Evolutionary conservation across 1,140 invertebrate species (phyloP), one percentile per base, ranked within the genome.

Genomic region (Chironomus striatipennis): DNA sequence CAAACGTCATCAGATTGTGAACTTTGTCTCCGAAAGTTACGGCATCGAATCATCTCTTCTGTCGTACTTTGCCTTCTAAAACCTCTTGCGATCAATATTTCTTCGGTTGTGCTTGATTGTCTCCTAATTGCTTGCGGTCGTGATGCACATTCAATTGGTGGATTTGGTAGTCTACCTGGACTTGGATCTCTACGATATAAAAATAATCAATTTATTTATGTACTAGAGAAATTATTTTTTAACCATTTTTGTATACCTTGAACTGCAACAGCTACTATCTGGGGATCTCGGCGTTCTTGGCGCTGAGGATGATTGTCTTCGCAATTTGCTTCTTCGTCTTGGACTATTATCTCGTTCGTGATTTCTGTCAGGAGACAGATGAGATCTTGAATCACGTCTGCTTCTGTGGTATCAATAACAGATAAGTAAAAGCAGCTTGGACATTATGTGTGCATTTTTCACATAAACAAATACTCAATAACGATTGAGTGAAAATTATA

Each of bases 1-100:
- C 89, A 90, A 47, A 88, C 88, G 78, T 92, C 90, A 75, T 92
- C 91, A 79, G 90, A 91, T 77, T 92, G 91, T 0, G 90, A 92
- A 79, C 90, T 91, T 79, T 92, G 91, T 18, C 92, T 85, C 21
- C 92, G 86, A 80, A 94, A 95, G 81, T 96, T 96, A 47, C 94
- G 85, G 80, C 93, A 95, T 6, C 93, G 85, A 70, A 95, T 95
- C 90, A 94, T 95, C 80, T 96, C 94, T 78, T 96, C 94, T 0
- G 93, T 95, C 1, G 94, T 95, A 1, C 91, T 93, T 79, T 96
- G 93, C 43, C 93, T 86, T 0, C 94, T 87, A 82, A 96, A 96
- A 42, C 94, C 94, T 64, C 93, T 86, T 0, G 93, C 92, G 77
- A 95, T 95, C 15, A 96, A 83, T 77, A 96, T 96, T 82, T 96